These are phyloP conservation scores for Setipinna tenuifilis DNA, from an alignment of 2,797 vertebrate species.

Conservation along the genomic window DNA sequence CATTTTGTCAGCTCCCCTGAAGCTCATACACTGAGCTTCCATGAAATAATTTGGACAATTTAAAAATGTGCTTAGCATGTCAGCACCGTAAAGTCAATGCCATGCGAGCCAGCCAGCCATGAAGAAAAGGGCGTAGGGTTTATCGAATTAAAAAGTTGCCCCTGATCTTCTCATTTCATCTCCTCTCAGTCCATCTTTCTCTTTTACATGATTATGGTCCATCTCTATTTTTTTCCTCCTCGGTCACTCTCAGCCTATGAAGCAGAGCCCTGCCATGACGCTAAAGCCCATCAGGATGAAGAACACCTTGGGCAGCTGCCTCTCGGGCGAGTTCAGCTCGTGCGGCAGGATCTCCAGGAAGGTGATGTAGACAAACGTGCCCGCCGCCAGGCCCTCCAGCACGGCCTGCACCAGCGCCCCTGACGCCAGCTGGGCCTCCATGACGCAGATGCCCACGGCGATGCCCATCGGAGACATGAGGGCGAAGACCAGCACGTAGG, in stretches of 20 bases:
- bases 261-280: conserved; percentile 82
- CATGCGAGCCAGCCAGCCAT: background rate
- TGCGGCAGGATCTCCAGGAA: conserved; percentile 91
- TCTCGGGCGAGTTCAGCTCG: conserved; percentile 81
- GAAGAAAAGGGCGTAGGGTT: background rate
- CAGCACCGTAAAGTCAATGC: background rate
- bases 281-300: conserved; percentile 85
- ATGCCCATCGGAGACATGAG: conserved; percentile 87
- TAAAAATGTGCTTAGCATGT: background rate
- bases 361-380: conserved; percentile 90
- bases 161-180: background rate
- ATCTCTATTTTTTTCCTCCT: background rate
- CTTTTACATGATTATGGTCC: background rate
- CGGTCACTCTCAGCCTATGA: conserved; percentile 72
- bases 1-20: background rate
- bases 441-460: conserved; percentile 79
- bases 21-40: background rate
- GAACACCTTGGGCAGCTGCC: conserved; percentile 82
- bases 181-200: background rate
- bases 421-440: conserved; percentile 66
- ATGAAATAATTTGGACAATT: background rate
- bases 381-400: conserved; percentile 84
- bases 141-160: background rate
- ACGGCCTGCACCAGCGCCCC: conserved; percentile 78
- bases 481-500: conserved; percentile 81